Conservation (phyloP, 1,140 invertebrate species). For the Drosophila baimaii region DNA sequence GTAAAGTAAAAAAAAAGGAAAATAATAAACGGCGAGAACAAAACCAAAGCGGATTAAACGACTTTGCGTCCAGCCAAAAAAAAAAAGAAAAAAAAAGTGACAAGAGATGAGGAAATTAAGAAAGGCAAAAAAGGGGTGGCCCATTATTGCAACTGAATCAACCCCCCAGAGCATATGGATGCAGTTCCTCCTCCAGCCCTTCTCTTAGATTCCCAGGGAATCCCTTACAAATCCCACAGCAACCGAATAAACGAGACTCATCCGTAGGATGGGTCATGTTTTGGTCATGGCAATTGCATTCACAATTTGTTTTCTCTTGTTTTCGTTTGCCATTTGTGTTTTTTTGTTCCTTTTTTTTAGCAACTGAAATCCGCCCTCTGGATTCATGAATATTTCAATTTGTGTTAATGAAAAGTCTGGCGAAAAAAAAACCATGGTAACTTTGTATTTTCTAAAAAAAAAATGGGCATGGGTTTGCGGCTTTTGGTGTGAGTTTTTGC, state of each 20-base stretch:
- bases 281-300: constrained; percentile 51
- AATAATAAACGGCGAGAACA: constrained; percentile 4
- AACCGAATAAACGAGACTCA: constrained; percentile 4
- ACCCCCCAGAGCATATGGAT: constrained; percentile 37
- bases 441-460: constrained; percentile 3
- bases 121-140: constrained; percentile 23
- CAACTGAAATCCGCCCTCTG: constrained; percentile 10
- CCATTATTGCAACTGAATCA: constrained; percentile 10
- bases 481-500: background rate
- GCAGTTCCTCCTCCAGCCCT: constrained; percentile 32
- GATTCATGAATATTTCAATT: constrained; percentile 58
- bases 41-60: constrained; percentile 50
- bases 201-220: constrained; percentile 1
- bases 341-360: background rate
- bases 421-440: constrained; percentile 20
- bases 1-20: constrained; percentile 7
- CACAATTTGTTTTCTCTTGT: constrained; percentile 29
- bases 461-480: background rate
- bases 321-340: constrained; percentile 3
- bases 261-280: constrained; percentile 23
- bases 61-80: constrained; percentile 13
- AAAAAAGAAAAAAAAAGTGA: constrained; percentile 8
- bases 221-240: constrained; percentile 17
- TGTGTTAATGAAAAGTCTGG: constrained; percentile 53
- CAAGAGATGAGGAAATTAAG: constrained; percentile 10